Percentiles rank a stretch among this genome's conserved stretches.
Evolutionary conservation across 2,888 invertebrate species (phyloP).

Genomic region (Athalia cordata): DNA sequence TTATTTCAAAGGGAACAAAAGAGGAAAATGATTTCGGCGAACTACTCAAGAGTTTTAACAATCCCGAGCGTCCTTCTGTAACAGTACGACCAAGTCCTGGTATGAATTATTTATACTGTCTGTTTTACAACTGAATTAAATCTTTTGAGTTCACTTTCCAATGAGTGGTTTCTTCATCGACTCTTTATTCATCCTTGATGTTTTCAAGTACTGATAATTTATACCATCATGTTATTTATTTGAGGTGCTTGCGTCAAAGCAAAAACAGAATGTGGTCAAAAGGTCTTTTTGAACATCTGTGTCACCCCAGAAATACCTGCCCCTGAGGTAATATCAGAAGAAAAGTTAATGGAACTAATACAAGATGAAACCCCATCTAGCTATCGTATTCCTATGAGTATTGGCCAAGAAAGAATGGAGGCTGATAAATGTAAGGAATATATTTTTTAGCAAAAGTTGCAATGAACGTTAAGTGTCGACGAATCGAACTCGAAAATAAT

Average conservation of each 20-base stretch:
- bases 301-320: constrained; percentile 85
- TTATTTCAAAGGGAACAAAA: constrained; percentile 74
- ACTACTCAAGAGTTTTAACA: constrained; percentile 74
- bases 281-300: constrained; percentile 92
- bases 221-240: constrained; percentile 52
- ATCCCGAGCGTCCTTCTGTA: constrained; percentile 76
- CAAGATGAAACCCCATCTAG: constrained; percentile 82
- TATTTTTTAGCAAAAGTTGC: neutral
- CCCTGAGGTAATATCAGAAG: constrained; percentile 80
- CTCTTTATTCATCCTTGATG: neutral
- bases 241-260: constrained; percentile 89
- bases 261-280: constrained; percentile 78
- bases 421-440: constrained; percentile 80
- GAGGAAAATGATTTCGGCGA: constrained; percentile 79
- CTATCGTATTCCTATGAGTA: constrained; percentile 92
- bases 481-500: neutral
- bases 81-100: constrained; percentile 83
- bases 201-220: too few species aligned
- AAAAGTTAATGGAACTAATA: constrained; percentile 55
- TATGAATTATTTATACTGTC: constrained; percentile 63
- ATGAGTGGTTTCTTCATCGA: neutral
- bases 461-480: neutral
- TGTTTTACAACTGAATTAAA: constrained; percentile 33
- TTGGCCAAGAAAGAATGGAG: constrained; percentile 87
- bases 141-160: constrained; percentile 15